Evolutionary conservation across 2,797 vertebrate genomes (phyloP), one percentile per base, ranked within the genome.

Genomic region (Muraenolepis orangiensis): DNA sequence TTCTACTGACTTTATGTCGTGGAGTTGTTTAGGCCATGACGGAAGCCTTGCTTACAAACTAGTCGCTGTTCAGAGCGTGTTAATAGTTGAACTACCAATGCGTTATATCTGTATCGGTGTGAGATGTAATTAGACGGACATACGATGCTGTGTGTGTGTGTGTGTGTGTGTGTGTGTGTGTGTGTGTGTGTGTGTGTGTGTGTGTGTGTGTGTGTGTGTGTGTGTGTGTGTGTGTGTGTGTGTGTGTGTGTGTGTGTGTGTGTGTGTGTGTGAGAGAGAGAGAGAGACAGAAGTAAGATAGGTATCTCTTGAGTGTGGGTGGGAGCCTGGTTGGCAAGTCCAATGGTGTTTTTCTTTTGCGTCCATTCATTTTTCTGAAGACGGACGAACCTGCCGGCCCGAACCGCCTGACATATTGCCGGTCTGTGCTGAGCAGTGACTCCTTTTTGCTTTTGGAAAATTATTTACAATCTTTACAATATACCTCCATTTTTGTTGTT

Each of bases 351-450:
- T 71, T 46, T 46, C 2, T 11, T 23, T 69, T 64, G 57, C 57
- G 26, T 64, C n/a, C 10, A 5, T 64, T n/a, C 13, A 31, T 69
- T 26, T 4, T 71, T 30, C 23, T 57, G 0, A 66, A 86, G 23
- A 89, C 85, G 81, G 87, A 87, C 70, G 81, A 87, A 77, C 71
- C 77, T 66, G 78, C 77, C 88, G 76, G 84, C 81, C 72, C 74
- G 73, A 77, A 18, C 20, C 80, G 20, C 74, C 81, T 74, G 73
- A 80, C 78, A 76, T 74, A 26, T 75, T 16, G 29, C 42, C 64
- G 73, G 28, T 76, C 72, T 70, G 72, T 36, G 70, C 80, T 40
- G 42, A 76, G 6, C 82, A 84, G 76, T 81, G 31, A 78, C 83
- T 84, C 74, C 74, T 84, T 76, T 75, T 31, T 78, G 77, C 51